Evolutionary conservation across 2,888 invertebrate species (phyloP).

Genomic region (Agriopis aurantiaria): DNA sequence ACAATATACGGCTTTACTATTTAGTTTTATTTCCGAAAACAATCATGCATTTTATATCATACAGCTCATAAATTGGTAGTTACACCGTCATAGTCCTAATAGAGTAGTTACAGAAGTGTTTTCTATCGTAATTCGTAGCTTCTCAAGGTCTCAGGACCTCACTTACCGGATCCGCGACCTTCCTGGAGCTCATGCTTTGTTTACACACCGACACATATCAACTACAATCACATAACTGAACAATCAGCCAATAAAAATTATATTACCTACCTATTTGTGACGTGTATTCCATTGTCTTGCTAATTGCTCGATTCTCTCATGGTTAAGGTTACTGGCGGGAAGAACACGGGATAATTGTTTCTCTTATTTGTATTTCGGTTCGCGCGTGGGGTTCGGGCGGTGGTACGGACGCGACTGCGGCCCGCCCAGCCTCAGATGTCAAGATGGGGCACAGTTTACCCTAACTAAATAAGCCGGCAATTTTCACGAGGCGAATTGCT

Average conservation of each 20-base stretch:
- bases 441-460: constrained; percentile 40
- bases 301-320: constrained; percentile 57
- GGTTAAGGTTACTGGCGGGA: constrained; percentile 60
- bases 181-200: constrained; percentile 38
- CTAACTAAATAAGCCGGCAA: constrained; percentile 54
- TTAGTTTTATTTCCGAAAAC: too few relatives aligned
- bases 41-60: too few relatives aligned
- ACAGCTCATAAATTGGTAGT: too few relatives aligned
- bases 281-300: constrained; percentile 73
- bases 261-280: constrained; percentile 69
- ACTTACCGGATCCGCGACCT: constrained; percentile 41
- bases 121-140: not conserved
- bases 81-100: too few relatives aligned
- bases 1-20: too few relatives aligned
- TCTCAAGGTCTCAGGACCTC: constrained; percentile 13
- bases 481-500: constrained; percentile 50
- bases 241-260: constrained; percentile 56
- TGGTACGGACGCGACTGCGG: constrained; percentile 56
- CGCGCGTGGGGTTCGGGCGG: constrained; percentile 44
- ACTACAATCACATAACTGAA: constrained; percentile 43
- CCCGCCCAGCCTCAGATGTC: constrained; percentile 54
- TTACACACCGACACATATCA: constrained; percentile 40
- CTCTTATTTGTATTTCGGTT: constrained; percentile 14
- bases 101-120: not conserved
- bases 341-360: constrained; percentile 36